Base-by-base conservation (phyloP, 2,113 vertebrate genomes). In the Trichomycterus rosablanca region DNA sequence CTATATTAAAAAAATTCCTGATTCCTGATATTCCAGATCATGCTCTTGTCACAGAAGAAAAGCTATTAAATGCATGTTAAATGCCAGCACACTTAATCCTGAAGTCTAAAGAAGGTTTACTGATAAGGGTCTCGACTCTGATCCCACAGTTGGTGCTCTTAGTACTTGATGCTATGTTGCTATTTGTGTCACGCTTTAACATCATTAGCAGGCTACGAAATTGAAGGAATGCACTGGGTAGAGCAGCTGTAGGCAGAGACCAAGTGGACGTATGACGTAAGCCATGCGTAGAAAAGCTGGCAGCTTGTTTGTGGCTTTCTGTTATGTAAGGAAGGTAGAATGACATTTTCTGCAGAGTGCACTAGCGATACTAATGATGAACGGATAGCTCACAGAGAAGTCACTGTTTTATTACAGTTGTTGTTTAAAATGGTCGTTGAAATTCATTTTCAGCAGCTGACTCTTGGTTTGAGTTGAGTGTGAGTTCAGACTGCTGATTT, bases 151-250 rank as follows among this genome's bases (percentile, higher is more conserved):
- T 35, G 54, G 46, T 44, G 26, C n/a, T 24, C 12, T 59, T 49
- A 44, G 35, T 4, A 19, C 24, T 66, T 57, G 54, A 66, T 52
- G 55, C 35, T 57, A 19, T 70, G 58, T 55, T 70, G 67, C 77
- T 80, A 78, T 80, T 80, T 83, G 40, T 75, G 68, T 74, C 70
- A 22, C n/a, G 3, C 24, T 63, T 34, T 64, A 53, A 55, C 40
- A 26, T 46, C 37, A 30, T 62, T 61, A 59, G 48, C 54, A 40
- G 43, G 45, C 43, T 59, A 64, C 35, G 56, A 37, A 46, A 40
- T 76, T 48, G 67, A 58, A 65, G 66, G 61, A 66, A 77, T 79
- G 66, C 24, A 16, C 16, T 40, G 49, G 51, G 59, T 65, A 55
- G 59, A 64, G 52, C 63, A 72, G 74, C 56, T 76, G 68, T 30